Evolutionary conservation across 2,888 invertebrate genomes (phyloP), one percentile per base, ranked within the genome.

Genomic region (Agonum fuliginosum): DNA sequence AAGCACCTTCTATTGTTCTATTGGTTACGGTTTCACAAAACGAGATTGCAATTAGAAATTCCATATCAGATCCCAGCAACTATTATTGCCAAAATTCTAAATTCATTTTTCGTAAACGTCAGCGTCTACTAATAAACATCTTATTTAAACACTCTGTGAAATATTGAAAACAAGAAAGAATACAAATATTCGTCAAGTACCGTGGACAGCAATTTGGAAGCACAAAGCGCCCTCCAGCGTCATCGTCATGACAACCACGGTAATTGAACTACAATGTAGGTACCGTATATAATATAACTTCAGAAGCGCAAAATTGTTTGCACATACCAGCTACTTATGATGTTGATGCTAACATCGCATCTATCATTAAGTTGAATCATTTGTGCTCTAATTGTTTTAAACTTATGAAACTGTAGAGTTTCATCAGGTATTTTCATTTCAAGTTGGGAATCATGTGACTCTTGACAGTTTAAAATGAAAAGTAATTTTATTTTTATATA

Each of bases 161-260:
- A 24, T 54, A 54, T 54, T 54, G 54, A 54, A 54, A 54, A 54
- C 27, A 54, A 54, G 54, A 54, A 54, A 54, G 12, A 54, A 54
- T 24, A 54, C 54, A 54, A 54, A 54, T 24, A 54, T 24, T 54
- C 54, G 24, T n/a, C 8, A 6, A 54, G 2, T 8, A 37, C 24
- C 24, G 54, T 54, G 54, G 54, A 54, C 27, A 24, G 27, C 54
- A 54, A 54, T 54, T 54, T 54, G 54, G 24, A 37, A 48, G 54
- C 54, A 54, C 27, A 54, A 54, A 54, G 54, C 43, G 12, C 22
- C 54, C 54, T 22, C 54, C 24, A 20, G n/a, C 3, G 19, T 10
- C 10, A 12, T 54, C 24, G 22, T 24, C 12, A 37, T 54, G 24
- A 24, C 12, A 54, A 54, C 54, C 22, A 54, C 24, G 8, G 54